Evolutionary conservation across 2,113 vertebrate genomes (phyloP).

Genomic region (Tychaedon coryphoeus): DNA sequence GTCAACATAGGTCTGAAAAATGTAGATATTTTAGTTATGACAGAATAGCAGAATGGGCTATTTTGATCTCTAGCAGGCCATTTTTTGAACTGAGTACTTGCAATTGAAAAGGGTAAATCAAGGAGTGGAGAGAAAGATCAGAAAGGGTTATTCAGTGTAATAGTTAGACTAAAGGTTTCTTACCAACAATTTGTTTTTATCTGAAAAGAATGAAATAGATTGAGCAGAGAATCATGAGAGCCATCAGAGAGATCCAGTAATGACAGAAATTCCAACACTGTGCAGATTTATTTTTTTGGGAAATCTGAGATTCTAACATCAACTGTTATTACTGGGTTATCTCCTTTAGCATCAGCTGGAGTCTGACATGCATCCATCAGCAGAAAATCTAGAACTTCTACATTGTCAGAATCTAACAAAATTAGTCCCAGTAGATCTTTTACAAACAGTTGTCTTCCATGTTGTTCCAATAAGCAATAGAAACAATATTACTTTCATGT

Average conservation of each 20-base stretch:
- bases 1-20: neutral
- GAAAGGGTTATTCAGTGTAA: neutral
- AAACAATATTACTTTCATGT: neutral
- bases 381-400: neutral
- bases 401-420: neutral
- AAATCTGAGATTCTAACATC: neutral
- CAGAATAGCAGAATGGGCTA: neutral
- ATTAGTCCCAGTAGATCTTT: neutral
- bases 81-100: neutral
- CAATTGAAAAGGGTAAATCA: neutral
- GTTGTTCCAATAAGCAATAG: neutral
- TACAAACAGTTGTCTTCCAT: neutral
- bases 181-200: neutral
- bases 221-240: neutral
- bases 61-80: neutral
- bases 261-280: neutral
- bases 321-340: conserved; percentile 20
- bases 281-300: neutral
- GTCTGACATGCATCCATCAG: neutral
- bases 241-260: neutral
- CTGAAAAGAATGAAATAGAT: neutral
- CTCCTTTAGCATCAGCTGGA: conserved; percentile 1
- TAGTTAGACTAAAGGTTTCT: neutral
- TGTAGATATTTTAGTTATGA: neutral
- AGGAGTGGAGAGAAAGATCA: neutral